A percentile compares a stretch with the other conserved stretches of the same genome.
phyloP scores from a whole-genome alignment of 1,140 invertebrate genomes.

The Atopsyche davidsoni region DNA sequence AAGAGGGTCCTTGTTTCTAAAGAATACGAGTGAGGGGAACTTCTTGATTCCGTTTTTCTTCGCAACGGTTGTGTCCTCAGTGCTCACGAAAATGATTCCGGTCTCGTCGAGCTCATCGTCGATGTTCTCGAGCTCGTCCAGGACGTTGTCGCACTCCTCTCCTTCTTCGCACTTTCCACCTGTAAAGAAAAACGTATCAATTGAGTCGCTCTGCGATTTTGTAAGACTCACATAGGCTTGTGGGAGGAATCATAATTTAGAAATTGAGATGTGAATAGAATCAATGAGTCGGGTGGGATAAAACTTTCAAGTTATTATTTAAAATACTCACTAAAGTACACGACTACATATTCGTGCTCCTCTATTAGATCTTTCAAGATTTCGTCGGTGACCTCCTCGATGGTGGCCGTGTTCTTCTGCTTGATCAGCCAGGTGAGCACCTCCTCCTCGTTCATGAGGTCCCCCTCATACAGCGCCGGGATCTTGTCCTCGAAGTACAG shows the following conservation, averaged over 20 bases:
- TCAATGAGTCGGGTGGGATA: no score
- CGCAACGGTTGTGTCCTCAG: slow-evolving; percentile 73
- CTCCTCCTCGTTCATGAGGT: slow-evolving; percentile 86
- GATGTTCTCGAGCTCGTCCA: slow-evolving; percentile 85
- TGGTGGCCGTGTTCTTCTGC: slow-evolving; percentile 86
- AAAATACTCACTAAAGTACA: slow-evolving; percentile 76
- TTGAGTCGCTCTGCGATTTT: background rate
- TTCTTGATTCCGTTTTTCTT: slow-evolving; percentile 80
- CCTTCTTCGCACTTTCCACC: slow-evolving; percentile 82
- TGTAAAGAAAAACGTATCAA: slow-evolving; percentile 34
- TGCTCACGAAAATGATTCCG: slow-evolving; percentile 90
- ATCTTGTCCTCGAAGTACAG: slow-evolving; percentile 91
- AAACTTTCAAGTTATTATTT: no score
- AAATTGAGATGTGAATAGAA: no score
- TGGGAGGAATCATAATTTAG: no score
- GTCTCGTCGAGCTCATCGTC: slow-evolving; percentile 91
- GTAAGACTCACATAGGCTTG: background rate
- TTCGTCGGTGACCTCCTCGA: slow-evolving; percentile 92
- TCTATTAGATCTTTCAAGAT: slow-evolving; percentile 81
- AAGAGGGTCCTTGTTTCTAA: slow-evolving; percentile 82
- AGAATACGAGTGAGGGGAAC: slow-evolving; percentile 83
- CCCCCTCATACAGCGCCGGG: slow-evolving; percentile 85
- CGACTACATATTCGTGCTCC: slow-evolving; percentile 89
- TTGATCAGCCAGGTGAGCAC: slow-evolving; percentile 85
- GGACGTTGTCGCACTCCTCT: slow-evolving; percentile 75